phyloP scores from a whole-genome alignment of 2,113 vertebrate genomes.

The Erythrocercus mccallii region DNA sequence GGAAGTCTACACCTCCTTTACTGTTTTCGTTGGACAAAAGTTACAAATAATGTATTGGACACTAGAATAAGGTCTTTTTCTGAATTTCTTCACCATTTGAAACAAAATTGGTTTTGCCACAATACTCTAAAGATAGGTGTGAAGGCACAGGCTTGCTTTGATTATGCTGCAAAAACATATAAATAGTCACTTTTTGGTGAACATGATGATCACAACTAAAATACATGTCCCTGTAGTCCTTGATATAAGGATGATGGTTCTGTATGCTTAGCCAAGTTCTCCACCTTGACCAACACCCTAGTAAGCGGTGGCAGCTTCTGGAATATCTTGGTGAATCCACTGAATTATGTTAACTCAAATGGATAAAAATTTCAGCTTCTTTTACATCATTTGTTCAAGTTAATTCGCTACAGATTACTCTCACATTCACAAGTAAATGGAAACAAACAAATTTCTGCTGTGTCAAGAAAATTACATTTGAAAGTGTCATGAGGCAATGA shows the following conservation, averaged over 20 bases:
- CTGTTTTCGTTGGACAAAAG: background rate
- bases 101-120: background rate
- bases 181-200: background rate
- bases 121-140: background rate
- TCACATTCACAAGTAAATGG: background rate
- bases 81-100: background rate
- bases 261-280: background rate
- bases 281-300: background rate
- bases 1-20: background rate
- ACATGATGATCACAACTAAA: background rate
- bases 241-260: background rate
- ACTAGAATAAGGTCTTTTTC: background rate
- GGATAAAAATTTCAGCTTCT: background rate
- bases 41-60: background rate
- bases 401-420: background rate
- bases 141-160: background rate
- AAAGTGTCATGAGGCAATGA: background rate
- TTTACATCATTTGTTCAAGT: background rate
- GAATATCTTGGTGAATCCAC: background rate
- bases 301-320: background rate
- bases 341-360: background rate
- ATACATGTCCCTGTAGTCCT: background rate
- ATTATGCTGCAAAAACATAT: background rate
- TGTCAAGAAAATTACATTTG: background rate
- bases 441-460: background rate